Conservation (phyloP, 2,797 vertebrate species). For the Trichosurus vulpecula region DNA sequence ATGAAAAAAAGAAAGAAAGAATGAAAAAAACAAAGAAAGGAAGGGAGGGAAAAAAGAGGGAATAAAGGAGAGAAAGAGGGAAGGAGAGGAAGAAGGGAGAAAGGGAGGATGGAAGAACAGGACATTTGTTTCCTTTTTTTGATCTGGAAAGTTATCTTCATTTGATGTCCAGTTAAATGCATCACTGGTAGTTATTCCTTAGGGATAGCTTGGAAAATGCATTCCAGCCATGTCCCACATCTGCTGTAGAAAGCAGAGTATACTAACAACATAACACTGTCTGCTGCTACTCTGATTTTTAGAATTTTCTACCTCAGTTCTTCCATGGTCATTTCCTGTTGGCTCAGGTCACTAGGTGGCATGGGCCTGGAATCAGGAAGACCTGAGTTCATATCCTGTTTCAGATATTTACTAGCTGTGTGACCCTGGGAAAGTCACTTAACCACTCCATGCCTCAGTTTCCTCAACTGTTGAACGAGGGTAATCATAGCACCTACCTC, state of each 20-base stretch:
- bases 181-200: conserved; percentile 78
- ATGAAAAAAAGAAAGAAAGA: conserved; percentile 17
- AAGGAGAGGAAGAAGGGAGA: background rate
- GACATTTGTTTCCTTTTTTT: conserved; percentile 76
- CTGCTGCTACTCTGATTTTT: conserved; percentile 65
- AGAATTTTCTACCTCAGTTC: conserved; percentile 60
- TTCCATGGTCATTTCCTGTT: background rate
- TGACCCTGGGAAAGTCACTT: background rate
- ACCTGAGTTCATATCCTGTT: background rate
- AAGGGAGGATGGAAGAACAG: conserved; percentile 68
- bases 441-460: background rate
- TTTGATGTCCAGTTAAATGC: conserved; percentile 75
- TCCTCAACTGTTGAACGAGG: background rate
- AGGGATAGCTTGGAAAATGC: conserved; percentile 77
- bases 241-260: conserved; percentile 68
- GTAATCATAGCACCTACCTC: background rate
- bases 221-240: conserved; percentile 71
- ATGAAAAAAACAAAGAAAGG: background rate
- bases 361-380: background rate
- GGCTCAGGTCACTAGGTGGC: background rate
- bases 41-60: too few species aligned
- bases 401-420: background rate
- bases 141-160: conserved; percentile 72
- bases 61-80: background rate
- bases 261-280: conserved; percentile 58